Base-by-base conservation (phyloP, 1,140 invertebrate species). In the Pseudomyrmex gracilis region DNA sequence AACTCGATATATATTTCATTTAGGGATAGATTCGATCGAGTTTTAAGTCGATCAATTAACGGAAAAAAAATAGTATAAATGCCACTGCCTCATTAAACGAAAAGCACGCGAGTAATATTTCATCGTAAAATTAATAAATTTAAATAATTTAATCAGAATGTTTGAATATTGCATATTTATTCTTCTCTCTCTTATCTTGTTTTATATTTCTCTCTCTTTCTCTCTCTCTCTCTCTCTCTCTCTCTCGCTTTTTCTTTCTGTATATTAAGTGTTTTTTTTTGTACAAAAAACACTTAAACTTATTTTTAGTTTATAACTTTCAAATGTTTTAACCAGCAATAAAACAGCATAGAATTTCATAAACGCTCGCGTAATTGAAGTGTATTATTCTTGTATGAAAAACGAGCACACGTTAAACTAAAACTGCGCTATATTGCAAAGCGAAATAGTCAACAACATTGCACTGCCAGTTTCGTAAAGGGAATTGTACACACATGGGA, bases 281-380 rank as follows among this genome's bases (percentile, higher is more conserved):
- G 34, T 34, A n/a, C n/a, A n/a, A 34, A 34, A 34, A 34, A 34
- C 34, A 7, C 34, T 34, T 34, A 5, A 34, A 34, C 34, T 34
- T 5, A 34, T 5, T 34, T 80, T 45, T 34, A 43, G 1, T 58
- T 13, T 5, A 80, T 80, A 58, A 78, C 64, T 70, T 78, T 68
- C 51, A 15, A 58, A 43, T 73, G 60, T 76, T 76, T 67, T 63
- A 70, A 67, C n/a, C 4, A 43, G 47, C 51, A 47, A 57, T 77
- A 74, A 34, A 34, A 73, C 58, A 34, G 83, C 22, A 49, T n/a
- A 51, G 20, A 68, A 87, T 83, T 86, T 87, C 78, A 83, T 57
- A 71, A 57, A 53, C 22, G 84, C 70, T 71, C 34, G 64, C 22
- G 85, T 67, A 83, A 86, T 83, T 61, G 77, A 70, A 51, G n/a